phyloP scores from a whole-genome alignment of 1,140 invertebrate genomes.

The Cataglyphis hispanica region DNA sequence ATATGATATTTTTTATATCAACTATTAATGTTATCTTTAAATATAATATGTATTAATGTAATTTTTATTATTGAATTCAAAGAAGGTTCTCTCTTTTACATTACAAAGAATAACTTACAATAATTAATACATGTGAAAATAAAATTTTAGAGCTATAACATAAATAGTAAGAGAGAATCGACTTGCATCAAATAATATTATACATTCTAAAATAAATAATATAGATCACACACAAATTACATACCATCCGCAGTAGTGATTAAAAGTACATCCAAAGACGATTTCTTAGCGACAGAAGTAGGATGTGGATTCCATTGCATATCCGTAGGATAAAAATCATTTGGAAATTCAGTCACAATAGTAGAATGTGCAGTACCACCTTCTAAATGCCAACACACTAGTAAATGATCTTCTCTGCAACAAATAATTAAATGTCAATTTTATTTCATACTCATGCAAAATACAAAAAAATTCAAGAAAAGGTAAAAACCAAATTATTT shows the following conservation, averaged over 20 bases:
- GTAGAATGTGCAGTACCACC: conserved; percentile 91
- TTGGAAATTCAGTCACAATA: conserved; percentile 91
- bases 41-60: too few relatives aligned
- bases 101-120: too few relatives aligned
- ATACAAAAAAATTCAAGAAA: neutral
- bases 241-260: conserved; percentile 95
- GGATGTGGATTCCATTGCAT: conserved; percentile 91
- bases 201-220: conserved; percentile 20
- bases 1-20: too few relatives aligned
- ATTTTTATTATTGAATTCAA: too few relatives aligned
- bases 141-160: too few relatives aligned
- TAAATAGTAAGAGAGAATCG: too few relatives aligned
- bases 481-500: neutral
- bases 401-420: conserved; percentile 95
- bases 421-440: conserved; percentile 32
- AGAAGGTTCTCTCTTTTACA: too few relatives aligned
- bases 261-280: conserved; percentile 94
- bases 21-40: too few relatives aligned
- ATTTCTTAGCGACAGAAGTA: conserved; percentile 87
- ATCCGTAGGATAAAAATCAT: conserved; percentile 95
- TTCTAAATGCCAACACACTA: conserved; percentile 95
- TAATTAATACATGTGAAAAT: too few relatives aligned
- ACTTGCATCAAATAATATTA: too few relatives aligned
- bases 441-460: neutral
- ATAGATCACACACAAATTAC: neutral